Conservation (phyloP, 2,113 vertebrate genomes). For the Bungarus multicinctus region DNA sequence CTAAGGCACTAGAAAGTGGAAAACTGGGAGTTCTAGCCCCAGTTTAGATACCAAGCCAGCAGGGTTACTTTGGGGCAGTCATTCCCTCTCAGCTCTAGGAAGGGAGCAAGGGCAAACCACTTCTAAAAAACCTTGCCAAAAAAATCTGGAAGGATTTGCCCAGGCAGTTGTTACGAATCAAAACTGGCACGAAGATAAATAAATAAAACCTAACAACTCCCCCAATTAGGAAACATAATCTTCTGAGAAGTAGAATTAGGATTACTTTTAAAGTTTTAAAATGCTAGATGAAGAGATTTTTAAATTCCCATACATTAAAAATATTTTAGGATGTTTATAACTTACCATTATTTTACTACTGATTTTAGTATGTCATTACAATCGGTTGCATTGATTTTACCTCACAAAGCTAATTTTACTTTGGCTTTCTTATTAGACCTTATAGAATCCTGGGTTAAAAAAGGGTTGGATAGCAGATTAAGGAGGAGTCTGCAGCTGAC, state of each 20-base stretch:
- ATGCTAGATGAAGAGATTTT: neutral
- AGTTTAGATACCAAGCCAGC: neutral
- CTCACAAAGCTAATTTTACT: neutral
- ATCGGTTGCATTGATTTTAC: neutral
- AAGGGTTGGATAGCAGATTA: neutral
- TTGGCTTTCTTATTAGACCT: neutral
- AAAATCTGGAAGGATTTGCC: neutral
- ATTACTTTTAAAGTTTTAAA: neutral
- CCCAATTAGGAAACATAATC: neutral
- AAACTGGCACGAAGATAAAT: neutral
- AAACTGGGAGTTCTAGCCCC: neutral
- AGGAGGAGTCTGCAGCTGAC: neutral
- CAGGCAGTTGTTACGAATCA: neutral
- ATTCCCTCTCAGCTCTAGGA: neutral
- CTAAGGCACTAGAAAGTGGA: neutral
- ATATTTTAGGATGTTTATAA: neutral
- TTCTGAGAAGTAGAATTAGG: neutral
- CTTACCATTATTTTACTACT: neutral
- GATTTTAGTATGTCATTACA: neutral
- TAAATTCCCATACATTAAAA: neutral
- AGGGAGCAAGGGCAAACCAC: neutral
- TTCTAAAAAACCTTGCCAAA: neutral
- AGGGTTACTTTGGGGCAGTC: neutral
- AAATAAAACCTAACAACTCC: neutral
- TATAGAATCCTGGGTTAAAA: neutral